Conservation (phyloP, 2,113 vertebrate genomes). For the Oceanodroma tethys region DNA sequence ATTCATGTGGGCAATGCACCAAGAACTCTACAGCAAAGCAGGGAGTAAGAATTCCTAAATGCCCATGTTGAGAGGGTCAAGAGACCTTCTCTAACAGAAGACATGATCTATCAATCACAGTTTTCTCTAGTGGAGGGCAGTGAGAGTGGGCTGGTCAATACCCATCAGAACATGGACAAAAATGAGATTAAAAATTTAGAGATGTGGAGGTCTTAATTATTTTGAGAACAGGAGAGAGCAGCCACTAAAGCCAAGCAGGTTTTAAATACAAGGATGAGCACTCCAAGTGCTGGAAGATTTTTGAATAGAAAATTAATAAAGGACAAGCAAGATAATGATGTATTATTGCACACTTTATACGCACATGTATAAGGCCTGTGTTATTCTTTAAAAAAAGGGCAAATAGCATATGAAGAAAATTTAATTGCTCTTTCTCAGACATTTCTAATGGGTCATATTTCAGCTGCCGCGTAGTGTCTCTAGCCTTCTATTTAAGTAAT, state of each 20-base stretch:
- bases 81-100: neutral
- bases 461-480: neutral
- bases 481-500: neutral
- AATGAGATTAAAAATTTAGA: neutral
- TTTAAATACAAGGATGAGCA: neutral
- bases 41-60: neutral
- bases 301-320: neutral
- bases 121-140: neutral
- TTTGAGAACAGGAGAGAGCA: neutral
- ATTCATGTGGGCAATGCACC: fast-evolving
- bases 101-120: neutral
- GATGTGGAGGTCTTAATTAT: neutral
- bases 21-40: neutral
- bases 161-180: neutral
- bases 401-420: neutral
- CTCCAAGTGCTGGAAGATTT: neutral
- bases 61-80: fast-evolving
- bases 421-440: neutral
- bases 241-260: neutral
- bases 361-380: neutral
- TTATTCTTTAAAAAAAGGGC: neutral
- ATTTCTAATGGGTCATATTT: neutral
- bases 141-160: neutral
- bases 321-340: neutral
- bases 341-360: neutral